Base-by-base conservation (phyloP, 2,888 invertebrate genomes). In the Xanthorhoe designata region DNA sequence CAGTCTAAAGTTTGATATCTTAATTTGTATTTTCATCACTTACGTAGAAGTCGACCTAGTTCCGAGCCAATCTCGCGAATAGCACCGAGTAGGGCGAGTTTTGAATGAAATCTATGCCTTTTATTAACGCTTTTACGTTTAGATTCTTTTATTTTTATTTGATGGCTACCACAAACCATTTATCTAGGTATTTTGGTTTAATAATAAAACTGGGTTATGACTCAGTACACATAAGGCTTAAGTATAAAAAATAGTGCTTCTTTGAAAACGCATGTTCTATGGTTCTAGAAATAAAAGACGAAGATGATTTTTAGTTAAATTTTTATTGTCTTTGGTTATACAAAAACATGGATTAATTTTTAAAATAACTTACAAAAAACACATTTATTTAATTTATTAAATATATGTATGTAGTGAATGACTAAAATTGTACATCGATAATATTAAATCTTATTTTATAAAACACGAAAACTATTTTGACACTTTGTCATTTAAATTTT, bases 271-370 rank as follows among this genome's bases (percentile, higher is more conserved):
- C n/a, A n/a, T 24, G 1, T 24, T 24, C 4, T 24, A 24, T 24
- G 1, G 24, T 24, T 4, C 1, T 24, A 24, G 2, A 54, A 85
- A 81, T 79, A 79, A 86, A 79, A 83, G 81, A 79, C 81, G 79
- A 73, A 32, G 76, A 72, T 71, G 68, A 72, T 73, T 77, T 90
- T 92, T 90, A 91, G 86, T 91, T 92, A 90, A 91, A 92, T 93
- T 93, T 92, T 93, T 93, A 93, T 93, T 93, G 93, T 93, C 93
- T 93, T 93, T 92, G 92, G 91, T 93, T 92, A 93, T 93, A 93
- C 92, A 93, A 93, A 93, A 93, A 92, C 93, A 91, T 90, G 90
- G 91, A 93, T 88, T 91, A 92, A 90, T 91, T 86, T 88, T 93
- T 91, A 91, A 93, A 93, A 93, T 92, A 92, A 93, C 86, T 91